These are phyloP conservation scores for Onthophagus sagittarius DNA, from an alignment of 2,888 invertebrate species.

Conservation along the genomic window DNA sequence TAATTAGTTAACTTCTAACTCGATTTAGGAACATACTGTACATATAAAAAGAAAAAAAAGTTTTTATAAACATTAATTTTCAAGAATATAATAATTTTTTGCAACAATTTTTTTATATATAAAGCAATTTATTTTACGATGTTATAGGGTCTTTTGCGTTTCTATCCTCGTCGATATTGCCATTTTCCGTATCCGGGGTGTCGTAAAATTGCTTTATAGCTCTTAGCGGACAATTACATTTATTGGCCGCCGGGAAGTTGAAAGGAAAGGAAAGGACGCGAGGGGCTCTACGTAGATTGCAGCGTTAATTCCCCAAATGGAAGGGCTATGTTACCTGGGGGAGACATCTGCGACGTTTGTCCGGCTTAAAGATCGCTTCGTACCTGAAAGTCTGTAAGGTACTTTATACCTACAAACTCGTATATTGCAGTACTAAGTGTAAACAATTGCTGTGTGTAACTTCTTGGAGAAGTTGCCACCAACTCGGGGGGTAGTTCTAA, in stretches of 20 bases:
- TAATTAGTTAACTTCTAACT: too few species aligned
- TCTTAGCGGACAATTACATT: neutral
- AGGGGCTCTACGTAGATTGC: neutral
- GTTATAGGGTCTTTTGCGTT: too few species aligned
- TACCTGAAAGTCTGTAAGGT: neutral
- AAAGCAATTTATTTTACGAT: neutral
- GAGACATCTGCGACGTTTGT: neutral
- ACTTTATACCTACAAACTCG: neutral
- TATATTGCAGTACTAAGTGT: neutral
- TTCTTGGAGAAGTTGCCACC: neutral
- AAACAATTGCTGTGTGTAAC: neutral
- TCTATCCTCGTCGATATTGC: neutral
- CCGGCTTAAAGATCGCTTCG: neutral
- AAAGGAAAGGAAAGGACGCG: neutral
- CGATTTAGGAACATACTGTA: too few species aligned
- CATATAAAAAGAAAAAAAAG: too few species aligned
- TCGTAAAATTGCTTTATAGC: neutral
- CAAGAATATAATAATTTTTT: too few species aligned
- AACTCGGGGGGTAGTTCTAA: neutral
- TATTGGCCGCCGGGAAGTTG: neutral
- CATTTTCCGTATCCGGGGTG: neutral
- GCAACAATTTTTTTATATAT: too few species aligned
- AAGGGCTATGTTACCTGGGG: neutral
- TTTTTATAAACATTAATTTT: too few species aligned
- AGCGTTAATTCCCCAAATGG: neutral